Evolutionary conservation across 2,888 invertebrate species (phyloP), one percentile per base, ranked within the genome.

Genomic region (Maniola hyperantus): DNA sequence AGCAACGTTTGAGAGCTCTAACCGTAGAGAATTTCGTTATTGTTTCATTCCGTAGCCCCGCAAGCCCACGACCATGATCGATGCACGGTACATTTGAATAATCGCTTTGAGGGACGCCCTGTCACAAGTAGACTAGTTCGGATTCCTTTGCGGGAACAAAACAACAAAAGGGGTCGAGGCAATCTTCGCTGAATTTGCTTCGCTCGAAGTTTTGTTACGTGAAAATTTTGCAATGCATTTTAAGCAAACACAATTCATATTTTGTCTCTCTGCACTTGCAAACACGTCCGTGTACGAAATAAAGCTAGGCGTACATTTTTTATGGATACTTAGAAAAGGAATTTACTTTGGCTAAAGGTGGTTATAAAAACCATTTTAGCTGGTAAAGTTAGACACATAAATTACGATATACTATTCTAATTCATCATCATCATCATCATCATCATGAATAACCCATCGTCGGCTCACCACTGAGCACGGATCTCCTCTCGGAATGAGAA

Each of bases 101-200:
- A 62, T 62, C 53, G 62, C 62, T 62, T 62, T 62, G 62, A 53
- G 62, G 53, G 62, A 46, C 53, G 62, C 62, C 50, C 51, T 62
- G 62, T 62, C 62, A 53, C 51, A 42, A 62, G 53, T 62, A 42
- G 20, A 61, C 60, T 48, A 51, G 53, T 53, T 53, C 51, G 53
- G 33, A 62, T 62, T 53, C 62, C 62, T 62, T 62, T 51, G 62
- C 53, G 26, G 53, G 62, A 7, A 34, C 42, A 36, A 62, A 51
- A 62, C 62, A 53, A 62, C 62, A 42, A 62, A 42, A 48, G 42
- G 53, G 62, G 53, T 33, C 53, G 62, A 42, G 20, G 20, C 20
- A 53, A 62, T 53, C 53, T 36, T 53, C 48, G 26, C 39, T 42
- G 39, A 42, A 53, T 53, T 62, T n/a, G 13, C 20, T 36, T n/a